Conservation (phyloP, 2,888 invertebrate genomes). For the Diaprepes abbreviatus region DNA sequence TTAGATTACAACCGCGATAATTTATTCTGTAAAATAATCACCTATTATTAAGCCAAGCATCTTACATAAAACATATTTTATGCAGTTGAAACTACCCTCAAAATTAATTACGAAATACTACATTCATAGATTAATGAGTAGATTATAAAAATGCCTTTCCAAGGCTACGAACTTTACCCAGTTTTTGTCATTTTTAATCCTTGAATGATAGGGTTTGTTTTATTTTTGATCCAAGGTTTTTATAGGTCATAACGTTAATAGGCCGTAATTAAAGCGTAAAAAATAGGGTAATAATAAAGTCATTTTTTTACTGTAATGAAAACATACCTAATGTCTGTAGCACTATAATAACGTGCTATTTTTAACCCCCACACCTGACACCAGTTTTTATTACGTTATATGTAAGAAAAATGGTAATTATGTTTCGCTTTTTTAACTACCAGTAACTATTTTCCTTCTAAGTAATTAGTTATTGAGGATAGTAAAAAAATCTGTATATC, state of each 20-base stretch:
- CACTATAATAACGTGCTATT: constrained; percentile 28
- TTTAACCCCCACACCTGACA: constrained; percentile 27
- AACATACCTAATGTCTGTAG: constrained; percentile 19
- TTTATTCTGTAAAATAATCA: no score
- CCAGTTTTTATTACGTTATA: constrained; percentile 12
- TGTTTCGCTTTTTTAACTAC: no score
- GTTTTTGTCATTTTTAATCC: background rate
- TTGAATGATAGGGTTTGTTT: background rate
- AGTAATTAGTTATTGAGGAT: no score
- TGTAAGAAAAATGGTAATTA: constrained; percentile 8
- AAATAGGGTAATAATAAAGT: constrained; percentile 25
- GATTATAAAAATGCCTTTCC: background rate
- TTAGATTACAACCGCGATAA: no score
- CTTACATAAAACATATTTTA: no score
- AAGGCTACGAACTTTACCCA: background rate
- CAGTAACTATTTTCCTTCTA: no score
- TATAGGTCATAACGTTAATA: background rate
- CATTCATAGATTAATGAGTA: background rate
- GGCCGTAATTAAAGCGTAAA: constrained; percentile 16
- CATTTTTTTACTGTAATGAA: constrained; percentile 25
- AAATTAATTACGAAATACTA: background rate
- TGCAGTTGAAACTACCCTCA: no score
- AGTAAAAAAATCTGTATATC: no score
- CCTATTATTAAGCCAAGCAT: no score
- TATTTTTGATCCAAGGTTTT: background rate